A percentile compares a stretch with the other conserved stretches of the same genome.
These are phyloP conservation scores for Bovichtus variegatus DNA, from an alignment of 2,797 vertebrate species.

Conservation along the genomic window DNA sequence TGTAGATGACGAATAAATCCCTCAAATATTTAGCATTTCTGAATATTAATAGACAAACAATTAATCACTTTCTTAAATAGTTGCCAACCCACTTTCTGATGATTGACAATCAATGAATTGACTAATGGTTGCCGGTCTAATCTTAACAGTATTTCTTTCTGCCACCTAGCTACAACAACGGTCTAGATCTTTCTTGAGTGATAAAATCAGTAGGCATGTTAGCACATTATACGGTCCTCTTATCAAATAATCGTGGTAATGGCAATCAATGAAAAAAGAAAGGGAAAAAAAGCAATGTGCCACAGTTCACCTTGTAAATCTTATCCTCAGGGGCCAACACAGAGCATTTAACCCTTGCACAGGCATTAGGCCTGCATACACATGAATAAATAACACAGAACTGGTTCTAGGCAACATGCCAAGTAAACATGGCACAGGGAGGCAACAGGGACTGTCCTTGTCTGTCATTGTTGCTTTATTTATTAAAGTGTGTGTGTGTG, in stretches of 20 bases:
- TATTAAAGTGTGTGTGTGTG: conserved; percentile 10
- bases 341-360: conserved; percentile 26
- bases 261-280: background rate
- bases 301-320: conserved; percentile 6
- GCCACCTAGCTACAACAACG: background rate
- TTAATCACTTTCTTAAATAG: background rate
- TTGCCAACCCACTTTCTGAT: background rate
- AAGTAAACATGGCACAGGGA: conserved; percentile 14
- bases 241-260: background rate
- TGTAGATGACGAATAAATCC: too few species aligned
- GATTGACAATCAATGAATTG: background rate
- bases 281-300: background rate
- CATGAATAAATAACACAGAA: conserved; percentile 57
- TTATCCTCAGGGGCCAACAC: conserved; percentile 3
- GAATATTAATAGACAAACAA: background rate
- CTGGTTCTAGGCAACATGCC: background rate
- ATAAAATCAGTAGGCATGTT: background rate
- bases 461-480: conserved; percentile 27
- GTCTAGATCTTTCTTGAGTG: background rate
- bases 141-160: background rate
- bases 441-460: background rate
- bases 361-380: conserved; percentile 36
- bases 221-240: background rate
- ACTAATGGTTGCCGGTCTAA: background rate
- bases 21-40: background rate